These are phyloP conservation scores for Lacanobia wlatinum DNA, from an alignment of 2,888 invertebrate species.

Conservation along the genomic window DNA sequence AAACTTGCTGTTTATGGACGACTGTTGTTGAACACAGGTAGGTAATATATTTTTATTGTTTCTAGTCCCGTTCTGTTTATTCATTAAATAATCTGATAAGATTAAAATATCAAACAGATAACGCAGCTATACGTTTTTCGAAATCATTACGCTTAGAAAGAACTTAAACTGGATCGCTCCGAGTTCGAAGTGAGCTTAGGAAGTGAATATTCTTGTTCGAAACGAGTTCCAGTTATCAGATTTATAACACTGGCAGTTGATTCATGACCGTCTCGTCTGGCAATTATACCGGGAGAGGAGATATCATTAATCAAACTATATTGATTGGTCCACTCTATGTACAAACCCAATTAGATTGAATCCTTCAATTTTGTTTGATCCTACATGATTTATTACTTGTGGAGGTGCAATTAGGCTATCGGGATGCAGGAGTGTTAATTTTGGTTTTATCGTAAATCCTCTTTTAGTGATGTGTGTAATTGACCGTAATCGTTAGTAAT, in stretches of 20 bases:
- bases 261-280: slow-evolving; percentile 86
- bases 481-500: slow-evolving; percentile 82
- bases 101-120: slow-evolving; percentile 77
- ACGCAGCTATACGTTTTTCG: slow-evolving; percentile 51
- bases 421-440: slow-evolving; percentile 84
- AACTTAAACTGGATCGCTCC: slow-evolving; percentile 63
- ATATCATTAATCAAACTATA: slow-evolving; percentile 89
- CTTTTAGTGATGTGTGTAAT: slow-evolving; percentile 81
- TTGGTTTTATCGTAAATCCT: slow-evolving; percentile 84
- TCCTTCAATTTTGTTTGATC: slow-evolving; percentile 86
- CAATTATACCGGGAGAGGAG: slow-evolving; percentile 86
- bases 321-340: slow-evolving; percentile 87
- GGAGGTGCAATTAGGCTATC: slow-evolving; percentile 82
- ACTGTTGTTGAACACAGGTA: slow-evolving; percentile 67
- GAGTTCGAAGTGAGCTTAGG: slow-evolving; percentile 67
- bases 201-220: slow-evolving; percentile 75
- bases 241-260: slow-evolving; percentile 87
- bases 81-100: slow-evolving; percentile 77
- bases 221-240: slow-evolving; percentile 86
- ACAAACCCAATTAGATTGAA: slow-evolving; percentile 88
- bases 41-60: slow-evolving; percentile 74
- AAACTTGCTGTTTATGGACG: slow-evolving; percentile 51
- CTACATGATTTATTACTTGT: slow-evolving; percentile 84
- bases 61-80: slow-evolving; percentile 68
- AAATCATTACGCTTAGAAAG: slow-evolving; percentile 63